Percentiles rank a stretch among this genome's conserved stretches.
phyloP scores from a whole-genome alignment of 37 sponge, comb jelly and placozoan species.

The Theonella swinhoei region DNA sequence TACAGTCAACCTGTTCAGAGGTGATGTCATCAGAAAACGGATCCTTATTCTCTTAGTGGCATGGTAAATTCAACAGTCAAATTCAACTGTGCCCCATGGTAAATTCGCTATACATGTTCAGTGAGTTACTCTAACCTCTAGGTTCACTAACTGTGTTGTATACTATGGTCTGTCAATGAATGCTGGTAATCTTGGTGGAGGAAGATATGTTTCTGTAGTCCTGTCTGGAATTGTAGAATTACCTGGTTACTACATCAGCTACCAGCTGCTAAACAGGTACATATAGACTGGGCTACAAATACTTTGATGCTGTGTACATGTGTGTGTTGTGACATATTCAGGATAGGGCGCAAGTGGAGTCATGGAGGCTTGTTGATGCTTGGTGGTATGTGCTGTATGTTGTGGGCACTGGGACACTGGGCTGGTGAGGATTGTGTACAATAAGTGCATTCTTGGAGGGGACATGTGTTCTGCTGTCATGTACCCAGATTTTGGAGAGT shows the following conservation, averaged over 20 bases:
- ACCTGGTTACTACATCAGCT: constrained; percentile 28
- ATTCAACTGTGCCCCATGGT: too few relatives aligned
- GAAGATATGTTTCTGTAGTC: constrained; percentile 55
- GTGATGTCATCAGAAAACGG: constrained; percentile 12
- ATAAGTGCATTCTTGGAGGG: too few relatives aligned
- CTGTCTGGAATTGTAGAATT: constrained; percentile 61
- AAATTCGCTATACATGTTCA: too few relatives aligned
- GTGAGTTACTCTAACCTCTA: too few relatives aligned
- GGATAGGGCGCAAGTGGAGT: constrained; percentile 49
- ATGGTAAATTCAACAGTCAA: constrained; percentile 38
- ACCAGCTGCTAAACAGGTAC: constrained; percentile 41
- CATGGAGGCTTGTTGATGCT: constrained; percentile 22
- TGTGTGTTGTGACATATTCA: background rate
- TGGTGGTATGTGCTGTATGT: constrained; percentile 21
- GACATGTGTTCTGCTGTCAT: background rate
- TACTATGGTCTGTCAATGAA: constrained; percentile 65
- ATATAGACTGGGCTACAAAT: background rate
- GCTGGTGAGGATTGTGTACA: constrained; percentile 6
- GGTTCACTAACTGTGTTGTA: constrained; percentile 49
- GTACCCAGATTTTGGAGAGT: background rate
- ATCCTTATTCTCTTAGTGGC: constrained; percentile 16
- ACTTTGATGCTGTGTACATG: background rate
- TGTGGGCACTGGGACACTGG: constrained; percentile 1
- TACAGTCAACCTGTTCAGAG: constrained; percentile 44
- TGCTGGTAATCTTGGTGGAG: constrained; percentile 45